Base-by-base conservation (phyloP, 1,140 invertebrate species). In the Macrosteles quadrilineatus region DNA sequence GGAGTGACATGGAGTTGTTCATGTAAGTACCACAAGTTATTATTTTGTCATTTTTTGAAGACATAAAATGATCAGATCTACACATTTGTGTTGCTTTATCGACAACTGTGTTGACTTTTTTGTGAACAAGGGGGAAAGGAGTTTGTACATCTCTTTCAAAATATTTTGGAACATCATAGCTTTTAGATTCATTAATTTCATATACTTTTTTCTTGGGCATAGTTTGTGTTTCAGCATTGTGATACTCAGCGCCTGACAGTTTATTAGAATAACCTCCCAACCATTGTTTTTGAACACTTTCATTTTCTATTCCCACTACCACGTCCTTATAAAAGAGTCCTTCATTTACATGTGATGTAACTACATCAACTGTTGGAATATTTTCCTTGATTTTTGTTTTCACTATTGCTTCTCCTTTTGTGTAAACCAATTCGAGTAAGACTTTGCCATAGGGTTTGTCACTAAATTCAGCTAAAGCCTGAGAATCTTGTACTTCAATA, bases 251-350 rank as follows among this genome's bases (percentile, higher is more conserved):
- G 3, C 55, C 31, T 23, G 57, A 72, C 1, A 12, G 30, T 4
- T 43, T 53, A 29, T 75, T 40, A 11, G 69, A 53, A 53, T 69
- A 73, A 12, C 74, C 74, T 0, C 74, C 74, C 40, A 75, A 53
- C 74, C 74, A 75, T 1, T 71, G 65, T 63, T 74, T 75, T 14
- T 57, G n/a, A 1, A n/a, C 4, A 2, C 23, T 6, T 47, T 67
- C 47, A 3, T 70, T 53, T 55, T 75, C 72, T 14, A 75, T 75
- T 69, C 73, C 74, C 9, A 75, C 74, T 6, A 72, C 36, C 0
- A 73, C 27, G 43, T 47, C 53, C 23, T 68, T 67, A 23, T 57
- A 32, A 30, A 47, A 25, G 14, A 65, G 36, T 14, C 36, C 57
- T 11, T 50, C 6, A 27, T 27, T n/a, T 6, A 72, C 27, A 6